Evolutionary conservation across 2,113 vertebrate species (phyloP).

Genomic region (Halcyon malimbica): DNA sequence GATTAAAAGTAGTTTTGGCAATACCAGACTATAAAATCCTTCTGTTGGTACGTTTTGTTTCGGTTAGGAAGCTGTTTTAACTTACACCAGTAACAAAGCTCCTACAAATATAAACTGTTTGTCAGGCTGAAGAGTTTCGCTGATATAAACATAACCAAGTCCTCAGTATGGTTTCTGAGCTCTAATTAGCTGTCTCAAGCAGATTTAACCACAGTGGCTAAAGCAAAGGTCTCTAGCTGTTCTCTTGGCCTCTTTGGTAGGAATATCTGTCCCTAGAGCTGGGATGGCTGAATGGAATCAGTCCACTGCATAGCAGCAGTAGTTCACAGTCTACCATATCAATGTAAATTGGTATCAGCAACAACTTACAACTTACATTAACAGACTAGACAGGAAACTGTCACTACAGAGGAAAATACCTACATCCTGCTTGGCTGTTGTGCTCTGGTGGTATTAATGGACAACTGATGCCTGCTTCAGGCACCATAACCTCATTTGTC

Average conservation of each 20-base stretch:
- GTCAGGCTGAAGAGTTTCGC: conserved; percentile 15
- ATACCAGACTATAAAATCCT: neutral
- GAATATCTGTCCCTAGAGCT: neutral
- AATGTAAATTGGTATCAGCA: neutral
- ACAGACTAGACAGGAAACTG: neutral
- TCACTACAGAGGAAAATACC: neutral
- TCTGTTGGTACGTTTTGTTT: neutral
- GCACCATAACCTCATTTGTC: neutral
- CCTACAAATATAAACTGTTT: conserved; percentile 16
- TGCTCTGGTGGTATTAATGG: neutral
- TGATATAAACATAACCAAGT: neutral
- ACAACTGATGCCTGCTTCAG: neutral
- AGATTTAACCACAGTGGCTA: neutral
- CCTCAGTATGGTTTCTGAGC: neutral
- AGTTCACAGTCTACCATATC: neutral
- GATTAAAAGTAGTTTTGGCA: neutral
- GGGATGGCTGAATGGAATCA: neutral
- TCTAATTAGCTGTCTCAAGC: neutral
- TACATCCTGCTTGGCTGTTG: neutral
- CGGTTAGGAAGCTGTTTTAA: neutral
- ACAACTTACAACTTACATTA: neutral
- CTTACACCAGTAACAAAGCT: neutral
- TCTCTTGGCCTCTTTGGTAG: neutral
- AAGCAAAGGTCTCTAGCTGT: neutral
- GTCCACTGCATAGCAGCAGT: neutral